Conservation (phyloP, 2,888 invertebrate species). For the Eilema depressum region DNA sequence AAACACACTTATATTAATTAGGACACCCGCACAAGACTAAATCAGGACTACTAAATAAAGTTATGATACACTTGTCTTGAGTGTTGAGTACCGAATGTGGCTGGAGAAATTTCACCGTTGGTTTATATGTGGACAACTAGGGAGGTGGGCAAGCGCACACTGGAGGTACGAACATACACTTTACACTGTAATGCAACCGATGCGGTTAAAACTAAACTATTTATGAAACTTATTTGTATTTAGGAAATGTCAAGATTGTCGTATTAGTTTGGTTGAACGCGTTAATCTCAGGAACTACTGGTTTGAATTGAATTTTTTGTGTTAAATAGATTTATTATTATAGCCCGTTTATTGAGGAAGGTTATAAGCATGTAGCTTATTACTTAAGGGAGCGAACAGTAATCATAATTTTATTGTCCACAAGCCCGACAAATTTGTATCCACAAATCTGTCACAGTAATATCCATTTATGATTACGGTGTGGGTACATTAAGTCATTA, state of each 20-base stretch:
- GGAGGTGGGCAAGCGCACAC: constrained; percentile 43
- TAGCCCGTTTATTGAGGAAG: no score
- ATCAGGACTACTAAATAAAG: constrained; percentile 32
- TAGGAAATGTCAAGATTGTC: background rate
- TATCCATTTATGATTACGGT: no score
- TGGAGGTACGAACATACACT: constrained; percentile 18
- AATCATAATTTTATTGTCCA: no score
- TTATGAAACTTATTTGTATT: background rate
- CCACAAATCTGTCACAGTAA: no score
- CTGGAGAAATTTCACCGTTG: constrained; percentile 65
- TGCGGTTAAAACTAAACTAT: background rate
- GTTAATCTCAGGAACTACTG: no score
- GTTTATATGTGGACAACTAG: constrained; percentile 66
- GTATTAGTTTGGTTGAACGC: no score
- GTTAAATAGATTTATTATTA: no score
- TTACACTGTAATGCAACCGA: background rate
- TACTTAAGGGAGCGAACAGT: no score
- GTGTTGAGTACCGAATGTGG: constrained; percentile 67
- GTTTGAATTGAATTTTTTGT: no score
- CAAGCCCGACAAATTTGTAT: no score
- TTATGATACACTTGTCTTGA: constrained; percentile 57
- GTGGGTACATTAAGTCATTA: no score
- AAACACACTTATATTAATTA: constrained; percentile 51
- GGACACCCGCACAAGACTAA: constrained; percentile 53
- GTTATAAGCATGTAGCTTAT: no score